Evolutionary conservation across 1,140 invertebrate genomes (phyloP), one percentile per base, ranked within the genome.

Genomic region (Papilio machaon): DNA sequence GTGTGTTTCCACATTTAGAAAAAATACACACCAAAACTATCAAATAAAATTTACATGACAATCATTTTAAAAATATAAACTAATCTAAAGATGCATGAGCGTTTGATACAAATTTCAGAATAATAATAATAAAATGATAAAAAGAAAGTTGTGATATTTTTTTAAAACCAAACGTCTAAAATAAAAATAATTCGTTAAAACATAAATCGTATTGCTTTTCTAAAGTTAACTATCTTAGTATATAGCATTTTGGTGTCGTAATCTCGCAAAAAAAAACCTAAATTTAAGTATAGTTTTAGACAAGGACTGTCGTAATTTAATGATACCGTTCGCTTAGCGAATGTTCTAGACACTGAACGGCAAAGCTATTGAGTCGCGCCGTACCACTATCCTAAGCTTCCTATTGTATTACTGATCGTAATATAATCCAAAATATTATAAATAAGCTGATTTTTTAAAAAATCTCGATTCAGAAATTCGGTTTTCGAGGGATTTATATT

Each of bases 221-320:
- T 79, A 79, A 64, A n/a, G 76, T 78, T 78, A 60, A 19, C 79
- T 85, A 86, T 85, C 87, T 87, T 84, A 87, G 83, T 75, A 89
- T 75, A 89, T 87, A 90, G 82, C 79, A 83, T 90, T 92, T 91
- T 92, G 90, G 90, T 90, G 90, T 91, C 84, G 86, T 91, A 92
- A 92, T 91, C 89, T 91, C 90, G 87, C 85, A 73, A 73, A 87
- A 86, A 87, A 81, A 83, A 80, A 86, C 80, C 85, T 81, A 84
- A 84, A 82, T 77, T 85, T 85, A 81, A 49, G 81, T 81, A 80
- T 82, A 85, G 84, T 79, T 84, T 89, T 88, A 91, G 88, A 88
- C 89, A 86, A 86, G 84, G 17, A 77, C 73, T 23, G 19, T 78
- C 79, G 76, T 82, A 82, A 78, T 58, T 78, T 77, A 43, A 77